Evolutionary conservation across 2,113 vertebrate genomes (phyloP).

Genomic region (Leptocoma aspasia): DNA sequence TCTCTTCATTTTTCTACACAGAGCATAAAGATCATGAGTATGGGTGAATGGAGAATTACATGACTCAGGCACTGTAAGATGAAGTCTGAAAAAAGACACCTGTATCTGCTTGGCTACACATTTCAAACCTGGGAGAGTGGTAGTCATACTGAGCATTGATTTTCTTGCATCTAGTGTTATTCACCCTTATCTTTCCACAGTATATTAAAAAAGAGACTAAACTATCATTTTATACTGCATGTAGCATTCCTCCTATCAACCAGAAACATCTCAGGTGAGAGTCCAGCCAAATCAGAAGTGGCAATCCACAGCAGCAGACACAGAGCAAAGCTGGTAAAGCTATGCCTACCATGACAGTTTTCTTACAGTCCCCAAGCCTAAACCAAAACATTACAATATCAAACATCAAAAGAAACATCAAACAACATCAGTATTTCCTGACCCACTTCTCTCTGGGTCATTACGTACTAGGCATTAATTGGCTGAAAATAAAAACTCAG

Average conservation of each 20-base stretch:
- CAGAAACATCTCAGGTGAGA: not conserved
- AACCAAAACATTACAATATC: not conserved
- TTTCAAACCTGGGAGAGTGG: not conserved
- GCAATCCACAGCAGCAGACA: not conserved
- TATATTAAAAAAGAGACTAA: not conserved
- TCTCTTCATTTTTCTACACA: not conserved
- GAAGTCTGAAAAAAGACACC: not conserved
- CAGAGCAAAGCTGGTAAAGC: not conserved
- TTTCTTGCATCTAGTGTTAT: not conserved
- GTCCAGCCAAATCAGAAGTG: not conserved
- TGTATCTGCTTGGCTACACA: not conserved
- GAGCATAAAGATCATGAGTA: not conserved
- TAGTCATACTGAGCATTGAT: not conserved
- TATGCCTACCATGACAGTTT: not conserved
- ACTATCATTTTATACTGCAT: not conserved
- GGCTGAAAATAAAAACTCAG: not conserved
- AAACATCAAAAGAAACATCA: not conserved
- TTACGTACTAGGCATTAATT: not conserved
- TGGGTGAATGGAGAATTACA: not conserved
- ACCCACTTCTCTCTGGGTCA: not conserved
- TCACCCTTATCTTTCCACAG: not conserved
- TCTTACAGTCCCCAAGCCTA: not conserved
- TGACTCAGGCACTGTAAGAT: not conserved
- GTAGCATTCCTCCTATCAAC: not conserved
- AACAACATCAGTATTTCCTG: not conserved